Base-by-base conservation (phyloP, 1,140 invertebrate genomes). In the Drosophila pruinosa region DNA sequence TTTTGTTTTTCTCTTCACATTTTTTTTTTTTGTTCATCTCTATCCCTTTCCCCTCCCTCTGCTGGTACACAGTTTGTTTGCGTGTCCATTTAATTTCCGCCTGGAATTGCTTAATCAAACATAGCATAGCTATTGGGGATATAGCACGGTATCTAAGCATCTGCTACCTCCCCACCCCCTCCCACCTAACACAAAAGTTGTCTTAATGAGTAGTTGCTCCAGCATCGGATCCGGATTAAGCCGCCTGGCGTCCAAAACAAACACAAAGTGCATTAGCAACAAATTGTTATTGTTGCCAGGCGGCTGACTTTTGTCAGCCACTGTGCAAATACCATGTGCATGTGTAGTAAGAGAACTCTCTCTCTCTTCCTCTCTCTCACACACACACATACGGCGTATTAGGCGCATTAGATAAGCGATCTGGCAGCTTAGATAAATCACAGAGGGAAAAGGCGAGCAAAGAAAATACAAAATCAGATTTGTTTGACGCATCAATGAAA, bases 51-150 rank as follows among this genome's bases (percentile, higher is more conserved):
- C 19, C 22, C 41, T 10, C 61, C 57, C 36, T 2, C 48, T 38
- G 19, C 14, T 48, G 39, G 43, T 39, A 48, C 56, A 28, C 69
- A 76, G 81, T 85, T 85, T 88, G 82, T 88, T 47, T 88, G 83
- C 82, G 82, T 88, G 82, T 88, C 82, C 82, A 88, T 88, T 88
- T 88, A 88, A 88, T 88, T 88, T 88, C 82, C 82, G 82, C 58
- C 75, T 82, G 82, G 75, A 88, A 88, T 82, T 88, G 82, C 82
- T 88, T 88, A 88, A 88, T 88, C 82, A 88, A 88, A 88, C 82
- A 78, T 67, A 48, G 75, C 67, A 59, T 17, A 26, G 19, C 34
- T 56, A 48, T 28, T 8, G 26, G 47, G 24, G 3, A 52, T 39
- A 57, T 19, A 26, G 22, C 21, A 3, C 5, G 36, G 12, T 31